Evolutionary conservation across 2,888 invertebrate genomes (phyloP), one percentile per base, ranked within the genome.

Genomic region (Amiota mariae): DNA sequence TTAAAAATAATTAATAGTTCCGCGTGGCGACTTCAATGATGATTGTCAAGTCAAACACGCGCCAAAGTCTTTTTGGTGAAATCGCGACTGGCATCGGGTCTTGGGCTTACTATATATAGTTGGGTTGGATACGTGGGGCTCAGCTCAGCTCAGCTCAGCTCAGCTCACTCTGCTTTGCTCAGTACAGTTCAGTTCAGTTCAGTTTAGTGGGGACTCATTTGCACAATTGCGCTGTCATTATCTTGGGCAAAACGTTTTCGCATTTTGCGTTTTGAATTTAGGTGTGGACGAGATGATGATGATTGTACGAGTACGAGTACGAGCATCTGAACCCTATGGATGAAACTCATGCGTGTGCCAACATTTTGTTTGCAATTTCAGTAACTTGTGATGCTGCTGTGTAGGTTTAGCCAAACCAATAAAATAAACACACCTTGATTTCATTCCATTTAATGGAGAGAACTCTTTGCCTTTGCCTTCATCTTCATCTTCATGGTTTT

Each of bases 391-490:
- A 36, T 36, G 36, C 36, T 36, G 36, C 36, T 36, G 36, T 36
- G 36, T 36, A 36, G 36, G 36, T 6, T 36, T 36, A 36, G 8
- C 36, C 36, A 36, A 36, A 36, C 36, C 36, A 36, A 36, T 36
- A 36, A 36, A 36, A 36, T 78, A 76, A 78, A 78, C 79, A 79
- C 79, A 79, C 79, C 79, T 79, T 78, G 72, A 75, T 77, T 77
- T 66, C 59, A 20, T 59, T 9, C 20, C 20, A 57, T 76, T 73
- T 59, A 10, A 59, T 20, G 18, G 18, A 20, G 18, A 20, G 59
- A 59, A 59, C 18, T 77, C 77, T 77, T 77, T 75, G 77, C 77
- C 75, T 78, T 77, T 75, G 77, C 74, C 77, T 78, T 76, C 77
- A 75, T 78, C 77, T 77, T 75, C 77, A 77, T 78, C 75, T 78